Evolutionary conservation across 2,797 vertebrate species (phyloP).

Genomic region (Calcarius lapponicus): DNA sequence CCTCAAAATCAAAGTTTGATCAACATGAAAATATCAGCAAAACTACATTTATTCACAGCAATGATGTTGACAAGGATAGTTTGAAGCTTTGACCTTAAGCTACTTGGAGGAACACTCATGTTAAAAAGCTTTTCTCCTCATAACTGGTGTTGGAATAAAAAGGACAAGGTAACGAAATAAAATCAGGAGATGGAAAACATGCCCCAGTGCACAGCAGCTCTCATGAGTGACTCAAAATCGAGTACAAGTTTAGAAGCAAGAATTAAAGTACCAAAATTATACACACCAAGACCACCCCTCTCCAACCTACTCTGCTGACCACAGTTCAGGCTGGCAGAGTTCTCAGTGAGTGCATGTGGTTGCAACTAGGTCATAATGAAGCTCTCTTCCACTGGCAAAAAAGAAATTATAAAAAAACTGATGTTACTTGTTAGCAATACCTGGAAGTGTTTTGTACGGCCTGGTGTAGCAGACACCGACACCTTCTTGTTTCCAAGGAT

Average conservation of each 20-base stretch:
- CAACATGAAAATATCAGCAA: not conserved
- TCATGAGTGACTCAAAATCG: not conserved
- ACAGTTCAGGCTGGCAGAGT: not conserved
- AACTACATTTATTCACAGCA: not conserved
- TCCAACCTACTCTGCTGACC: not conserved
- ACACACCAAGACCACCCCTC: not conserved
- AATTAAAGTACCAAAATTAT: not conserved
- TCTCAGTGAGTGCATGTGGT: not conserved
- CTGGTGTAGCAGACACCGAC: conserved; percentile 95
- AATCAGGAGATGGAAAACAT: not conserved
- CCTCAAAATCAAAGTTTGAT: not conserved
- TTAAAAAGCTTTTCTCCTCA: not conserved
- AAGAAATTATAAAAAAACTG: not conserved
- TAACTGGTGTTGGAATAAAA: not conserved
- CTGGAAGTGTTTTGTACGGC: conserved; percentile 98
- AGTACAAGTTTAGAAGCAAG: not conserved
- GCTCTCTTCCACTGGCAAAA: not conserved
- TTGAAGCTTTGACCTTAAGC: not conserved
- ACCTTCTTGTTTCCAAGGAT: conserved; percentile 96
- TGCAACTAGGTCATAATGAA: not conserved
- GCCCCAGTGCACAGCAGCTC: not conserved
- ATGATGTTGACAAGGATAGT: not conserved
- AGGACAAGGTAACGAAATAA: not conserved
- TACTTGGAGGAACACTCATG: not conserved
- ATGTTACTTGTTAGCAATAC: conserved; percentile 67